Base-by-base conservation (phyloP, 2,113 vertebrate genomes). In the Phylloscopus trochiloides region DNA sequence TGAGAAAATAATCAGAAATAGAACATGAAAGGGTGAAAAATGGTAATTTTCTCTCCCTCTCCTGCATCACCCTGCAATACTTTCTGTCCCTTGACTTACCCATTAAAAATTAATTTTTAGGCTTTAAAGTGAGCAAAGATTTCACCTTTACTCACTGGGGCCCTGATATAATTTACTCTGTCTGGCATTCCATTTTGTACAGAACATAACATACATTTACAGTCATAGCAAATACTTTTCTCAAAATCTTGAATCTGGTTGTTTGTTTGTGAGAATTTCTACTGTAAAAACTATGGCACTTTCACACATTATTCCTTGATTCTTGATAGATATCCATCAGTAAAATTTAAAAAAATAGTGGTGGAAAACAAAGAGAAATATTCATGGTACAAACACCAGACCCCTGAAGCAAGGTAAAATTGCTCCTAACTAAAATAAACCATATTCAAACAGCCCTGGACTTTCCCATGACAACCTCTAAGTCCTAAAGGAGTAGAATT, bases 381-480 rank as follows among this genome's bases (percentile, higher is more conserved):
- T 50, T 52, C 5, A 40, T 90, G 26, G 34, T 34, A 85, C 3
- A 43, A 32, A 11, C 65, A 94, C 74, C 29, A 92, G 57, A 75
- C 54, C 32, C 5, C 86, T 84, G n/a, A 36, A 89, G 40, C 6
- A 62, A 82, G 20, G n/a, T 61, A 87, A 8, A 45, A 52, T 86
- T 90, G 58, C 14, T 71, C 20, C 66, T 90, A 58, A 61, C 54
- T 86, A 82, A 91, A 95, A 96, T 34, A 34, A 95, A 90, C 3
- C 28, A 59, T 45, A 82, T 62, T 82, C 72, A 90, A 73, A 51
- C 45, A 94, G 34, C 9, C 51, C 16, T 81, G 58, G 57, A 59
- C 73, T 91, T 96, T 43, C 91, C 71, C 78, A 90, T 88, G 82
- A 96, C 80, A 95, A 94, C 52, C 6, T 92, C 40, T 89, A 17